phyloP scores from a whole-genome alignment of 2,113 vertebrate genomes.

The Condylura cristata region DNA sequence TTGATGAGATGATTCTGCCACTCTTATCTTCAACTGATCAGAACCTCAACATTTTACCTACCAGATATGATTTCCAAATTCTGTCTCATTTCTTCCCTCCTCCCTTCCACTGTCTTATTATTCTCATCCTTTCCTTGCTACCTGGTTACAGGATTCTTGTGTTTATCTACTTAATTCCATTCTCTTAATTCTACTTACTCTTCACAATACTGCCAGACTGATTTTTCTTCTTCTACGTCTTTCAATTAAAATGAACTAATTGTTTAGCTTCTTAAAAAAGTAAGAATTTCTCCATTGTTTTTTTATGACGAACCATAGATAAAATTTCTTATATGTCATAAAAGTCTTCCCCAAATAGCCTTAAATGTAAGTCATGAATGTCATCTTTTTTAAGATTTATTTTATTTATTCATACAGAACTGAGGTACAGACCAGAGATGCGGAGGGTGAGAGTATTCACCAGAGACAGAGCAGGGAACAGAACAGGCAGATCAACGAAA shows the following conservation, averaged over 20 bases:
- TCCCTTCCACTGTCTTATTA: neutral
- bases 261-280: neutral
- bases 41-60: neutral
- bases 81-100: neutral
- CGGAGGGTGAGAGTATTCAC: no score
- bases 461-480: no score
- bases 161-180: neutral
- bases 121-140: neutral
- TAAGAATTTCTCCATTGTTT: neutral
- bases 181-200: neutral
- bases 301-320: neutral
- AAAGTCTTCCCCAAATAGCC: neutral
- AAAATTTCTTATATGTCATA: neutral
- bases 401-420: no score
- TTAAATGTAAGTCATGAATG: neutral
- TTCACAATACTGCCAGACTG: neutral
- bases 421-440: no score
- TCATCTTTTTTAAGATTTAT: no score
- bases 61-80: neutral
- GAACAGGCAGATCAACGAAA: no score
- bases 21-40: neutral
- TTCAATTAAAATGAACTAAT: neutral
- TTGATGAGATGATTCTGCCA: neutral
- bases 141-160: neutral
- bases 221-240: neutral